Conservation (phyloP, 37 sponge, comb jelly and placozoan species). For the Beroe ovata region DNA sequence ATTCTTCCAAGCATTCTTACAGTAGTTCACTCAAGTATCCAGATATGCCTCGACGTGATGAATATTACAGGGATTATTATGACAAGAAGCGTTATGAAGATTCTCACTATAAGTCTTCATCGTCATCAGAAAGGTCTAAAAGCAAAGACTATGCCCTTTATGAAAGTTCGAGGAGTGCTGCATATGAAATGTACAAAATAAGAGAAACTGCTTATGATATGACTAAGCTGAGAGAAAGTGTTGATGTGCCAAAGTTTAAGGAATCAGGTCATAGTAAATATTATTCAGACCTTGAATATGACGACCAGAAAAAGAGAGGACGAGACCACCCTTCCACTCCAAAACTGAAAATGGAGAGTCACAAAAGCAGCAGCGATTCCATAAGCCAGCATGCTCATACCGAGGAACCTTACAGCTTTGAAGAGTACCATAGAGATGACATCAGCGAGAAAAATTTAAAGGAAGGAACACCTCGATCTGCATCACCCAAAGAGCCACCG, state of each 20-base stretch:
- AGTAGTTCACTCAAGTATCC: conserved; percentile 33
- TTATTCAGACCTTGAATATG: neutral
- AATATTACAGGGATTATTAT: conserved; percentile 28
- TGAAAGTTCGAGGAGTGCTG: neutral
- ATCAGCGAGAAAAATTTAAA: neutral
- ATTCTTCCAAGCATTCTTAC: neutral
- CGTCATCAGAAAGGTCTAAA: conserved; percentile 32
- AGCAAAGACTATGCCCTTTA: conserved; percentile 24
- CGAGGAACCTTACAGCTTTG: neutral
- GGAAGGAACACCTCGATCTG: neutral
- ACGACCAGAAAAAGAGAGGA: neutral
- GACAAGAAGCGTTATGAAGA: conserved; percentile 43
- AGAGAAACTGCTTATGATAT: conserved; percentile 32
- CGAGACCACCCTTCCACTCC: too few species aligned
- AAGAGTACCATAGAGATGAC: neutral
- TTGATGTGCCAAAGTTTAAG: neutral
- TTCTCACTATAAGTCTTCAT: conserved; percentile 8
- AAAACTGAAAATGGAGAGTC: too few species aligned
- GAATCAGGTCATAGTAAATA: neutral
- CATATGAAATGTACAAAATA: conserved; percentile 8
- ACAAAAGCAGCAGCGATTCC: too few species aligned
- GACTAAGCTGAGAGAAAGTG: neutral
- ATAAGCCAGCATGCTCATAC: too few species aligned
- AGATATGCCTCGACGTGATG: conserved; percentile 41
- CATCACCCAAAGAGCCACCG: neutral